Percentiles rank a stretch among this genome's conserved stretches.
These are phyloP conservation scores for Scaptomyza hsui DNA, from an alignment of 1,140 invertebrate genomes.

Conservation along the genomic window DNA sequence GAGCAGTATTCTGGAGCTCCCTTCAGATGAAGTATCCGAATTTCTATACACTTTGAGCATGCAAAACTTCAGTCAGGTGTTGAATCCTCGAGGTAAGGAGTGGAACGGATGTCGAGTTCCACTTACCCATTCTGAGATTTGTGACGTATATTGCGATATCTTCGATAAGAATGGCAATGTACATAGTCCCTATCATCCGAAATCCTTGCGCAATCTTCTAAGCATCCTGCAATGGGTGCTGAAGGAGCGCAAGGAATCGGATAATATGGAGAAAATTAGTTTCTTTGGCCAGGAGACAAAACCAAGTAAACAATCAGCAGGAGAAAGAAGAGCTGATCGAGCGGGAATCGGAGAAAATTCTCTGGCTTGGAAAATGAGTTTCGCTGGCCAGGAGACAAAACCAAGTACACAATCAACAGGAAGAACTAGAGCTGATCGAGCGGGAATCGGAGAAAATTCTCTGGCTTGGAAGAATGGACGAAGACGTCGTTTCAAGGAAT, in stretches of 20 bases:
- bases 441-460: conserved; percentile 29
- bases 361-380: not conserved
- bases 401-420: not conserved
- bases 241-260: not conserved
- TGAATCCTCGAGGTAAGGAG: not conserved
- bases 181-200: conserved; percentile 17
- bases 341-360: conserved; percentile 35
- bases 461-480: conserved; percentile 23
- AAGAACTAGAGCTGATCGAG: not conserved
- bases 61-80: conserved; percentile 41
- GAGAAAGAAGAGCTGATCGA: not conserved
- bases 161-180: conserved; percentile 46
- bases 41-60: conserved; percentile 50
- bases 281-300: not conserved
- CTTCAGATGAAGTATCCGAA: conserved; percentile 12
- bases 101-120: conserved; percentile 24
- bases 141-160: conserved; percentile 28
- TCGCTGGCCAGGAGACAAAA: not conserved
- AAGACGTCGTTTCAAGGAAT: not conserved
- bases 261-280: too few species aligned
- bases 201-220: conserved; percentile 25
- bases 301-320: not conserved
- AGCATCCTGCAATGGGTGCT: conserved; percentile 19
- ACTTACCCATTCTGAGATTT: not conserved
- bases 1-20: not conserved